Base-by-base conservation (phyloP, 2,113 vertebrate species). In the Arenaria interpres region DNA sequence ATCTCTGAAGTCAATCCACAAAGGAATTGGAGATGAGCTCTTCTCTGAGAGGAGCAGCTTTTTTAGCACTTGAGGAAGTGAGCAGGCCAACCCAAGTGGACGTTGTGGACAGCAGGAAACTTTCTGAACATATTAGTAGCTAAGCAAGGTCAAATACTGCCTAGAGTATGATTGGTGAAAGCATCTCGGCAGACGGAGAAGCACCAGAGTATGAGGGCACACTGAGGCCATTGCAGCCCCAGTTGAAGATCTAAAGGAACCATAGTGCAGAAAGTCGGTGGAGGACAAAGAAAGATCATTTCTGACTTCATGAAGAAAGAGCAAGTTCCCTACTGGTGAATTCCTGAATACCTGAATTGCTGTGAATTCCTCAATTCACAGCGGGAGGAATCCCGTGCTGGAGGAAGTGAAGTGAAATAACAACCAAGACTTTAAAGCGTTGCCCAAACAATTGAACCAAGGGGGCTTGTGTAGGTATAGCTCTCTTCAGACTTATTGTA, bases 181-280 rank as follows among this genome's bases (percentile, higher is more conserved):
- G 27, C 43, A 46, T 37, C 39, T 85, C 3, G 0, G 39, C 7
- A 33, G 33, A n/a, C 28, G 77, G 17, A 63, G 39, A 64, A 88
- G 43, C 30, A 72, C 9, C 19, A 33, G 33, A 56, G 19, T 22
- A 5, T 23, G 35, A 89, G 14, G 4, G 0, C 1, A 1, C 35
- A 46, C 10, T 46, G 72, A 81, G n/a, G 18, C 53, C 39, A 16
- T 2, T 48, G 45, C 24, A 85, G 41, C 18, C n/a, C 10, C n/a
- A 35, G 43, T 11, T 82, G 63, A 11, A 71, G 66, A 82, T 45
- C 16, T 53, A 48, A 64, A 88, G n/a, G 33, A 67, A 8, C 43
- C 8, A 5, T 4, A 6, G 51, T 43, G 32, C 35, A 39, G 27
- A 50, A 88, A 33, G 41, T 62, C 35, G 4, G 7, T 39, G 13